Conservation (phyloP, 2,888 invertebrate genomes). For the Netelia virgata region DNA sequence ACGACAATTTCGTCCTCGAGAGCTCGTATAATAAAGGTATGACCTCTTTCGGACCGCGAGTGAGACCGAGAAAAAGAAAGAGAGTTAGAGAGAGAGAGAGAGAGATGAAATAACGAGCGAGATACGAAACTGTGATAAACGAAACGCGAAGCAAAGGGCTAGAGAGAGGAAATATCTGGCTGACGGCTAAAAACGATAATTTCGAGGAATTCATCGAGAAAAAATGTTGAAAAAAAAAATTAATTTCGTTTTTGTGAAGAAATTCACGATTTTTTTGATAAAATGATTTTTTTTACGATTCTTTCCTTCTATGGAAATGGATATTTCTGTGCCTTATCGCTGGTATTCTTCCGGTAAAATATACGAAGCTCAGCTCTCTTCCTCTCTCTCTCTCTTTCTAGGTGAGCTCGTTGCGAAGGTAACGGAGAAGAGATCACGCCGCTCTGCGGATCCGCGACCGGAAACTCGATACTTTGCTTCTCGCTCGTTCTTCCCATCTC, state of each 20-base stretch:
- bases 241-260: too few relatives aligned
- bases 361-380: neutral
- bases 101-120: conserved; percentile 36
- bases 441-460: conserved; percentile 48
- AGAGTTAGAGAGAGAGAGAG: neutral
- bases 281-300: too few relatives aligned
- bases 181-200: too few relatives aligned
- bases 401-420: conserved; percentile 33
- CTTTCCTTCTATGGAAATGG: neutral
- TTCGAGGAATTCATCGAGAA: too few relatives aligned
- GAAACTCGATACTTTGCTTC: conserved; percentile 57
- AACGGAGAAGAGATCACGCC: conserved; percentile 61
- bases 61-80: neutral
- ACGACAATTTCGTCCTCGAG: conserved; percentile 55
- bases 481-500: neutral
- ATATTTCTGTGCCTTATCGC: neutral
- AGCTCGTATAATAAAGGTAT: conserved; percentile 42
- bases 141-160: conserved; percentile 11
- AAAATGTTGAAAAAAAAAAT: too few relatives aligned
- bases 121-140: conserved; percentile 46
- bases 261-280: too few relatives aligned
- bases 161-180: neutral
- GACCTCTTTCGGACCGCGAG: conserved; percentile 35
- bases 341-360: neutral
- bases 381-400: too few relatives aligned